Conservation (phyloP, 2,113 vertebrate species). For the Mesocricetus auratus region DNA sequence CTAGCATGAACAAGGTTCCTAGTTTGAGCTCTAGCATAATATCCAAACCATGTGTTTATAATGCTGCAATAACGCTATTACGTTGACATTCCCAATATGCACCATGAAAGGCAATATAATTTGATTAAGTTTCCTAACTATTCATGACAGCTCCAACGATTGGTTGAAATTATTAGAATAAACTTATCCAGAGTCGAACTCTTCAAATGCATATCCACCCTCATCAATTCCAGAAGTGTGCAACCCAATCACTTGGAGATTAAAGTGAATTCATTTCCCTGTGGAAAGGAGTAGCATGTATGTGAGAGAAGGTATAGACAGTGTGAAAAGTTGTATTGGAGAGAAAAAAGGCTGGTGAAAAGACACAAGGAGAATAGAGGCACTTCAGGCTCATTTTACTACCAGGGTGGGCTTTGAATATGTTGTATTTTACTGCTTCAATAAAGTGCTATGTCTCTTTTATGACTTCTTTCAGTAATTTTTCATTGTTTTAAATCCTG, state of each 20-base stretch:
- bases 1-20: neutral
- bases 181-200: slow-evolving; percentile 44
- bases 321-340: neutral
- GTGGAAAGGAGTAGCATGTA: neutral
- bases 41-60: neutral
- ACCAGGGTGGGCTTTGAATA: neutral
- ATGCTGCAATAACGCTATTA: slow-evolving; percentile 44
- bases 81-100: slow-evolving; percentile 37
- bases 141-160: slow-evolving; percentile 21
- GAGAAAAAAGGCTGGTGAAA: neutral
- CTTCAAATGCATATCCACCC: slow-evolving; percentile 22
- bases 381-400: neutral
- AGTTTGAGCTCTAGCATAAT: neutral
- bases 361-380: slow-evolving; percentile 14
- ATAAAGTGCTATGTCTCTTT: slow-evolving; percentile 6
- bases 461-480: slow-evolving; percentile 39
- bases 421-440: slow-evolving; percentile 10
- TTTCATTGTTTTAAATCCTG: slow-evolving; percentile 41
- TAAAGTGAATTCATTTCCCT: slow-evolving; percentile 43
- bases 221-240: neutral
- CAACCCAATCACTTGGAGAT: slow-evolving; percentile 8
- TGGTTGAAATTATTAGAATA: slow-evolving; percentile 41
- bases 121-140: slow-evolving; percentile 47
- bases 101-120: slow-evolving; percentile 49
- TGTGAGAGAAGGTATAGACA: neutral